Conservation (phyloP, 2,888 invertebrate genomes). For the Drosophila niveifrons region DNA sequence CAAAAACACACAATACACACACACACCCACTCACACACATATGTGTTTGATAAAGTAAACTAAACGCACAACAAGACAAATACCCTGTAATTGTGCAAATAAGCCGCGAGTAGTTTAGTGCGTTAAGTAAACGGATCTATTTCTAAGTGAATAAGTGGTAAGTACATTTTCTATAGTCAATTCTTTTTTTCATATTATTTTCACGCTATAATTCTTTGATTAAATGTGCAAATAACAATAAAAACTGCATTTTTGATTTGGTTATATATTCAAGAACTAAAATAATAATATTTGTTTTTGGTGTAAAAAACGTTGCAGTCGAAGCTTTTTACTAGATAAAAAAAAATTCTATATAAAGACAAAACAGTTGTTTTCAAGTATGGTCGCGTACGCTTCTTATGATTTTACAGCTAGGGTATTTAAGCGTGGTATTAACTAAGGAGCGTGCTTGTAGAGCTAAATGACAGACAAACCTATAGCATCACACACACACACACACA, state of each 20-base stretch:
- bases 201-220: too few species aligned
- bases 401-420: slow-evolving; percentile 3
- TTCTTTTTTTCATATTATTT: background rate
- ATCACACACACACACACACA: background rate
- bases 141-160: background rate
- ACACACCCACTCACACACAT: slow-evolving; percentile 2
- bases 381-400: background rate
- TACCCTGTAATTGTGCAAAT: slow-evolving; percentile 28
- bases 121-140: background rate
- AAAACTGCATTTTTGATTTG: too few species aligned
- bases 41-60: slow-evolving; percentile 8
- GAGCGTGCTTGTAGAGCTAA: slow-evolving; percentile 17
- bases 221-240: too few species aligned
- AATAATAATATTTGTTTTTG: too few species aligned
- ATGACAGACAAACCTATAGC: slow-evolving; percentile 31
- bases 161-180: too few species aligned
- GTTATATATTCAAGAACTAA: too few species aligned
- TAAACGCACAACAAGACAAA: slow-evolving; percentile 15
- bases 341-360: too few species aligned
- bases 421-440: background rate
- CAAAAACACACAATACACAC: slow-evolving; percentile 42
- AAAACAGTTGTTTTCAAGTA: background rate
- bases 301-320: too few species aligned
- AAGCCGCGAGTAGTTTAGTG: background rate
- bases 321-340: too few species aligned